Evolutionary conservation across 64 coral and sea anemone species (phyloP).

Genomic region (Actinia equina): DNA sequence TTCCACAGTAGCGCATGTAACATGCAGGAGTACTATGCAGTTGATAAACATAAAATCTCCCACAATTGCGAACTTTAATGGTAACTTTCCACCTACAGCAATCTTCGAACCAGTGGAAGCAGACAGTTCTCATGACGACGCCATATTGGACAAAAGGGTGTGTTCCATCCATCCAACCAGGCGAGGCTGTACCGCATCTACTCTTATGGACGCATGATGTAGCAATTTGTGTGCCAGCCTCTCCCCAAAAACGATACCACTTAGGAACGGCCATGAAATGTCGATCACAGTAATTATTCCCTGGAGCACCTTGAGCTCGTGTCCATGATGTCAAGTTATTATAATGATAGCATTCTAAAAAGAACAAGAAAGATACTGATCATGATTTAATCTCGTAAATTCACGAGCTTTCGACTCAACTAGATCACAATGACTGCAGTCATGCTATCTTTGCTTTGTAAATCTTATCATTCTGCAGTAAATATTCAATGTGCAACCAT

Average conservation of each 20-base stretch:
- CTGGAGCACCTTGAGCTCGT: not conserved
- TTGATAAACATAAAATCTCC: constrained; percentile 10
- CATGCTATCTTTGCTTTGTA: too few species aligned
- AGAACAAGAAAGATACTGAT: too few species aligned
- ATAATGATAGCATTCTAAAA: not conserved
- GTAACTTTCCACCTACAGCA: constrained; percentile 24
- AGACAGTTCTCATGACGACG: constrained; percentile 25
- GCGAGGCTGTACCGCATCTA: constrained; percentile 12
- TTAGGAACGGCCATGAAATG: not conserved
- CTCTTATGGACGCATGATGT: not conserved
- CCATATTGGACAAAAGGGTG: constrained; percentile 33
- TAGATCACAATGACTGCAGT: too few species aligned
- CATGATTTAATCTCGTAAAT: too few species aligned
- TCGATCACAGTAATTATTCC: not conserved
- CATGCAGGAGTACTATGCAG: not conserved
- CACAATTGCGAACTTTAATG: constrained; percentile 7
- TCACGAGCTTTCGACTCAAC: too few species aligned
- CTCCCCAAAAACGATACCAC: not conserved
- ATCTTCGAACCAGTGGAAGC: constrained; percentile 23
- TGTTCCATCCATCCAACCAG: constrained; percentile 46
- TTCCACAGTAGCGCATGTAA: constrained; percentile 34
- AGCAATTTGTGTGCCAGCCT: not conserved
- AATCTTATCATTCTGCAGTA: too few species aligned
- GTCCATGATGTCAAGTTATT: not conserved
- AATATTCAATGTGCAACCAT: too few species aligned